Percentiles rank a stretch among this genome's conserved stretches.
phyloP scores from a whole-genome alignment of 2,888 invertebrate species.

The Onchidella celtica region DNA sequence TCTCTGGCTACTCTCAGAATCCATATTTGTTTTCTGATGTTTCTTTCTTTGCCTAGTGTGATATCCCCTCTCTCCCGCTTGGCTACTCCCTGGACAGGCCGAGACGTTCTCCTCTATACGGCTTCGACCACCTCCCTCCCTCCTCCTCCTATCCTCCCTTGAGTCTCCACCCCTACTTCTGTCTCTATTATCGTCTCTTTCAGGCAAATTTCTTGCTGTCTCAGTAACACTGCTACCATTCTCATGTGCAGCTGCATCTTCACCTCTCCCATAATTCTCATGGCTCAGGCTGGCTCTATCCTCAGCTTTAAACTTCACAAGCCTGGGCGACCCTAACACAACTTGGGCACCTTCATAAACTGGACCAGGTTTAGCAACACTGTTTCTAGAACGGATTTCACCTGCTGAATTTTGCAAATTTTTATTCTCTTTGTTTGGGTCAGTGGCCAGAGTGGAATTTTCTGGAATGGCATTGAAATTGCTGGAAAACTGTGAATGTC shows the following conservation, averaged over 20 bases:
- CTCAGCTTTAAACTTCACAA: background rate
- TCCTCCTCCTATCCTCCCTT: background rate
- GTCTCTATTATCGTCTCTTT: conserved; percentile 16
- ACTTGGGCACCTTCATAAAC: background rate
- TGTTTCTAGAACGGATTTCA: background rate
- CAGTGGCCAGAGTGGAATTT: conserved; percentile 6
- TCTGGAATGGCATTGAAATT: background rate
- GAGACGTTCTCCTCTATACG: background rate
- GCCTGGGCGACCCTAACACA: background rate
- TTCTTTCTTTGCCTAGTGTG: background rate
- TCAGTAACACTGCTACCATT: background rate
- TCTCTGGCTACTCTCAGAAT: too few species aligned
- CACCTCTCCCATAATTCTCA: background rate
- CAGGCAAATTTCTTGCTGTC: too few species aligned
- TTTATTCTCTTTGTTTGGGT: background rate
- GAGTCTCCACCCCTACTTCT: background rate
- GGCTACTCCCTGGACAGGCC: background rate
- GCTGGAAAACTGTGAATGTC: background rate
- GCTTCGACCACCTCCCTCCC: background rate
- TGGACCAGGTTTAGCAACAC: background rate
- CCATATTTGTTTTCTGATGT: too few species aligned
- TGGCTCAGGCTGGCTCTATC: background rate
- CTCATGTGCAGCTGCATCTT: background rate
- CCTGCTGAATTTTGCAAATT: background rate
- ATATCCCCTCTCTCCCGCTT: background rate